Conservation (phyloP, 2,888 invertebrate genomes). For the Tortrix viridana region DNA sequence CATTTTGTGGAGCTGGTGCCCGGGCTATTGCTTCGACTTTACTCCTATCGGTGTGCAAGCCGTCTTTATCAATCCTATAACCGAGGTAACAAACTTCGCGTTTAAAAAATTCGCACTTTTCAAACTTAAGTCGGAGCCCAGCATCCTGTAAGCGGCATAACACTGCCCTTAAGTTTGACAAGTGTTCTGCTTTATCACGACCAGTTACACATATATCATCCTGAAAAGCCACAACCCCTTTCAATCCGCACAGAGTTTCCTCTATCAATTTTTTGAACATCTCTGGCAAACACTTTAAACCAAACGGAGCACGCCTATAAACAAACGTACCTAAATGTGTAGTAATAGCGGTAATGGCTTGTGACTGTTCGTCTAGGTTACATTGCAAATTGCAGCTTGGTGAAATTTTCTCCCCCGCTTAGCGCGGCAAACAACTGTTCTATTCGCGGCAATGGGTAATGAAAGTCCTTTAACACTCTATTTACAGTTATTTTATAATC, state of each 20-base stretch:
- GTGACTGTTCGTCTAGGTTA: too few species aligned
- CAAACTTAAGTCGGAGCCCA: constrained; percentile 34
- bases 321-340: constrained; percentile 44
- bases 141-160: constrained; percentile 26
- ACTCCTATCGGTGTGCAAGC: background rate
- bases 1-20: background rate
- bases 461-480: too few species aligned
- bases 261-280: background rate
- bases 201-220: constrained; percentile 43
- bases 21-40: constrained; percentile 4
- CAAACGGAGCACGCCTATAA: constrained; percentile 40
- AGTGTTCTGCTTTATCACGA: constrained; percentile 1
- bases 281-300: constrained; percentile 40
- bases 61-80: background rate
- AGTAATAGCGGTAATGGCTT: constrained; percentile 43
- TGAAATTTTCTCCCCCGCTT: too few species aligned
- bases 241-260: constrained; percentile 14
- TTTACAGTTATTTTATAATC: too few species aligned
- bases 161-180: background rate
- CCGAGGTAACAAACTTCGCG: constrained; percentile 32
- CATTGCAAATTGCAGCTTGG: too few species aligned
- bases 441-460: too few species aligned
- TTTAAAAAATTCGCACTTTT: constrained; percentile 29
- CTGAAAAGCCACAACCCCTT: constrained; percentile 33
- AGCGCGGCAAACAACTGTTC: too few species aligned